A percentile compares a stretch with the other conserved stretches of the same genome.
Evolutionary conservation across 2,113 vertebrate species (phyloP).

Genomic region (Pachypanchax playfairii): DNA sequence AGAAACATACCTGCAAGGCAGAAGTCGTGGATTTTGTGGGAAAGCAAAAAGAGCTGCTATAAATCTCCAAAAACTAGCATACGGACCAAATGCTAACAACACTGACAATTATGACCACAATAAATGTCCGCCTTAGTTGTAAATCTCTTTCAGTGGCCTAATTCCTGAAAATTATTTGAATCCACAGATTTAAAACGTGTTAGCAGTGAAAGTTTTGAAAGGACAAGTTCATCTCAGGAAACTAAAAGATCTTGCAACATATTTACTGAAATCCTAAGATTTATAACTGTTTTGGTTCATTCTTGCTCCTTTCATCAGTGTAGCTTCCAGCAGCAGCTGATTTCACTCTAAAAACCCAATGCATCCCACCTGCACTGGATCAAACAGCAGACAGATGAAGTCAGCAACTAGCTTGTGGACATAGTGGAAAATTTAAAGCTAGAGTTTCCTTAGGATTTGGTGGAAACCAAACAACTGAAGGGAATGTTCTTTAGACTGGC

Average conservation of each 20-base stretch:
- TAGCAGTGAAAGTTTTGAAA: no score
- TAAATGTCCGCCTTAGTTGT: neutral
- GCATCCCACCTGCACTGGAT: conserved; percentile 5
- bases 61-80: conserved; percentile 14
- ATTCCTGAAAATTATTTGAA: neutral
- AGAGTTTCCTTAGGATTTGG: neutral
- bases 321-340: conserved; percentile 21
- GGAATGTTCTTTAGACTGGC: neutral
- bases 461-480: conserved; percentile 2
- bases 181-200: no score
- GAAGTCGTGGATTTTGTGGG: conserved; percentile 19
- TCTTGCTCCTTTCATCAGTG: conserved; percentile 8
- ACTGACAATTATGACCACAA: conserved; percentile 9
- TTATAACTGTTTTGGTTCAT: conserved; percentile 1
- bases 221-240: no score
- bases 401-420: neutral
- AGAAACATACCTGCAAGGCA: conserved; percentile 48
- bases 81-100: conserved; percentile 19
- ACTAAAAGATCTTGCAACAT: neutral
- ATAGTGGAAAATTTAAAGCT: conserved; percentile 15
- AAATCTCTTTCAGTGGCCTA: neutral
- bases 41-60: conserved; percentile 26
- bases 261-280: neutral
- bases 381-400: conserved; percentile 21
- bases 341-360: conserved; percentile 10